Percentiles rank a stretch among this genome's conserved stretches.
phyloP scores from a whole-genome alignment of 2,113 vertebrate genomes.

The Amblyopsis rosae region DNA sequence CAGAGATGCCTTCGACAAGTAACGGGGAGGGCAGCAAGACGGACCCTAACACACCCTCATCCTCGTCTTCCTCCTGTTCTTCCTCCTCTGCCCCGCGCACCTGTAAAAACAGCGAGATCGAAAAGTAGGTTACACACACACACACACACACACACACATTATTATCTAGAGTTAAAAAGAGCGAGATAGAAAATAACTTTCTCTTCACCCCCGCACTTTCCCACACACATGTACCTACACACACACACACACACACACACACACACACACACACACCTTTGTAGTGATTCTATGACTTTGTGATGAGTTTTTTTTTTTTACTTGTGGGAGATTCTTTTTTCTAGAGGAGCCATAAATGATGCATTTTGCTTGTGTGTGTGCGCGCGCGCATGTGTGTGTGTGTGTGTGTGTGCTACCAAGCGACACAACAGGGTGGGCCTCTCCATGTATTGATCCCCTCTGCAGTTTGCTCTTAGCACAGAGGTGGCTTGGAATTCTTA shows the following conservation, averaged over 20 bases:
- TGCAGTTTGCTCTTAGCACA: constrained; percentile 38
- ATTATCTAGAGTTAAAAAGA: not conserved
- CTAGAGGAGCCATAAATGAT: constrained; percentile 61
- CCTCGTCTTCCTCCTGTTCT: constrained; percentile 71
- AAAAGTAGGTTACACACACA: constrained; percentile 85
- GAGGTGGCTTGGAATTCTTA: constrained; percentile 50
- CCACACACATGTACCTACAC: not conserved
- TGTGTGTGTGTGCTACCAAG: not conserved
- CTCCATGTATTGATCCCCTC: constrained; percentile 55
- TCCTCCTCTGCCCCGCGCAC: constrained; percentile 85
- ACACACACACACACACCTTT: constrained; percentile 1
- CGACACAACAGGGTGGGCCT: constrained; percentile 40
- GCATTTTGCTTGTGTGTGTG: constrained; percentile 40
- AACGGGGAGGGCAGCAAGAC: constrained; percentile 96
- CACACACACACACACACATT: not conserved
- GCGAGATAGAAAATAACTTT: constrained; percentile 8
- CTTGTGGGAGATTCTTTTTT: constrained; percentile 15
- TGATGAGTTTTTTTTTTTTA: constrained; percentile 48
- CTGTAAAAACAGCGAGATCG: constrained; percentile 99
- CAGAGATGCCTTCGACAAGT: constrained; percentile 99
- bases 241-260: constrained; percentile 3
- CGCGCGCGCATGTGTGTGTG: constrained; percentile 12
- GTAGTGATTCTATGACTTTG: constrained; percentile 19
- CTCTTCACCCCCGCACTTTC: not conserved
- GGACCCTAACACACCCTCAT: constrained; percentile 78